phyloP scores from a whole-genome alignment of 2,113 vertebrate species.

The Labrus mixtus region DNA sequence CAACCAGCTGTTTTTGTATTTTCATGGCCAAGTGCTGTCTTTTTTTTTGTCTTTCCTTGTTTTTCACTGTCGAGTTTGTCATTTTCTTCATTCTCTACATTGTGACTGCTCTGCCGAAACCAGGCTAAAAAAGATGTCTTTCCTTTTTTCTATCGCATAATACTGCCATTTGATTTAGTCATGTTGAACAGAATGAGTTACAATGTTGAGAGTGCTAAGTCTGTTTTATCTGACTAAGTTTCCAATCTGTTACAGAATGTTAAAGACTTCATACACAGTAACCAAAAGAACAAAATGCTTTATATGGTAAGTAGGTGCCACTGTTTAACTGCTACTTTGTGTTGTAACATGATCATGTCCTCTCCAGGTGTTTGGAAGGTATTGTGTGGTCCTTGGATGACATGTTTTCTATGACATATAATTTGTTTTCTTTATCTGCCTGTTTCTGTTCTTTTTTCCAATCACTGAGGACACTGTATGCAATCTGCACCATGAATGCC shows the following conservation, averaged over 20 bases:
- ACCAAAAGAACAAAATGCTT: slow-evolving; percentile 70
- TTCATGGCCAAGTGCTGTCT: slow-evolving; percentile 39
- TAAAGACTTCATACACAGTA: slow-evolving; percentile 39
- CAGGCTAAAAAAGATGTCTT: slow-evolving; percentile 73
- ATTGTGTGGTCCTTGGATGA: slow-evolving; percentile 40
- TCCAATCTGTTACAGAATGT: slow-evolving; percentile 41
- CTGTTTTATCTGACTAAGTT: slow-evolving; percentile 70
- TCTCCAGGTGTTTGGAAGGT: slow-evolving; percentile 49
- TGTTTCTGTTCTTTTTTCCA: slow-evolving; percentile 55
- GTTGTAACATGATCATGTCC: slow-evolving; percentile 43
- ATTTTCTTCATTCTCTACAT: slow-evolving; percentile 56
- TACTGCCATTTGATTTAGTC: slow-evolving; percentile 79
- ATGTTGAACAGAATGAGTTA: slow-evolving; percentile 67
- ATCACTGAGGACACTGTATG: slow-evolving; percentile 78
- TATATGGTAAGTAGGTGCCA: slow-evolving; percentile 48
- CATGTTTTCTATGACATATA: slow-evolving; percentile 25
- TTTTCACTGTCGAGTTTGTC: slow-evolving; percentile 27
- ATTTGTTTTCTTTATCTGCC: slow-evolving; percentile 48
- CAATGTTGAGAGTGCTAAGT: slow-evolving; percentile 76
- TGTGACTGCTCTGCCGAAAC: slow-evolving; percentile 60
- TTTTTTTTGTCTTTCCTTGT: slow-evolving; percentile 7
- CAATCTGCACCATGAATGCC: slow-evolving; percentile 83
- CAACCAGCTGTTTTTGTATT: slow-evolving; percentile 52
- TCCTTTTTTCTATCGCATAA: slow-evolving; percentile 77
- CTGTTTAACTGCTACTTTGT: slow-evolving; percentile 25